Evolutionary conservation across 2,888 invertebrate genomes (phyloP), one percentile per base, ranked within the genome.

Genomic region (Eristalinus sepulchralis): DNA sequence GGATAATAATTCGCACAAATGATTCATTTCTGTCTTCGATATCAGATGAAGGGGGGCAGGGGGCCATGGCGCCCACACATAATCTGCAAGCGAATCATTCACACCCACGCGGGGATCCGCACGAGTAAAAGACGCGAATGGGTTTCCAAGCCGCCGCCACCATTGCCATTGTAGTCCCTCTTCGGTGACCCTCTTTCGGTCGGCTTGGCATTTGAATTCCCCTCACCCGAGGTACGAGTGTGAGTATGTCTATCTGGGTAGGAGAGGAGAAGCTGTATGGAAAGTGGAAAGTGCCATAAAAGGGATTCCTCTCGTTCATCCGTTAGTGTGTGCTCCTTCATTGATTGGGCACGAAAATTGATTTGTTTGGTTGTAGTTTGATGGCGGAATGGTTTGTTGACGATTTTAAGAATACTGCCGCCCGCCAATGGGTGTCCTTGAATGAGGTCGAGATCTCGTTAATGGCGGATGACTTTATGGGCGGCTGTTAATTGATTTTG

Each of bases 331-430:
- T 13, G n/a, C n/a, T 10, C 33, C 22, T 57, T 75, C 8, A 59
- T 60, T 17, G 60, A 62, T 47, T 64, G 57, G 34, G 33, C 73
- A 47, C 36, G 70, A 67, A 79, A 83, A 75, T 83, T 78, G 83
- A 83, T 83, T 83, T 75, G 79, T 79, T 83, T 55, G 73, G 73
- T 79, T 79, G 73, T 83, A 83, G 75, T 79, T 73, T 79, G 59
- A 70, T 70, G 75, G 79, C 66, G 70, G 79, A 83, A 64, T 60
- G 79, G 64, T 75, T 79, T 79, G 73, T 73, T 73, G 83, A 78
- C 78, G 67, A 39, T 66, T 64, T 62, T 53, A 62, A 66, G 8
- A 20, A 67, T 64, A 59, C 62, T 60, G 60, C 55, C 71, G 62
- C 59, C 55, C 34, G 53, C 13, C 31, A 27, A 31, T 72, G 62